phyloP scores from a whole-genome alignment of 2,113 vertebrate species.

The Petroica traversi region DNA sequence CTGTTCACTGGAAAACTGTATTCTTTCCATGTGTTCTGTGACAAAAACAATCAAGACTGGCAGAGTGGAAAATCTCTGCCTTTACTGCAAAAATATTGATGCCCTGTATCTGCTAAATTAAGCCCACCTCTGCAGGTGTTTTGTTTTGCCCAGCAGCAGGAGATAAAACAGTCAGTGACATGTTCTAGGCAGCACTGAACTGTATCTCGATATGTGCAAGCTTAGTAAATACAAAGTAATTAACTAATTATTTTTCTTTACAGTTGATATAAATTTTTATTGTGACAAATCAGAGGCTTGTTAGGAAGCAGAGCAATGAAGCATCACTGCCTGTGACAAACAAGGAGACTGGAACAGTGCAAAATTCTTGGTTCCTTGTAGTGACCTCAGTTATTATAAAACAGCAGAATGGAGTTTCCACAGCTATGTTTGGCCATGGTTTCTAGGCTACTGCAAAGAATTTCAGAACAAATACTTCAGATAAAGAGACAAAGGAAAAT shows the following conservation, averaged over 20 bases:
- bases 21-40: not conserved
- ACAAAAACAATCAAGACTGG: conserved; percentile 17
- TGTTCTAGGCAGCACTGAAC: not conserved
- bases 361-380: not conserved
- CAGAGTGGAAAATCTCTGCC: not conserved
- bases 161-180: not conserved
- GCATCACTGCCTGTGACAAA: not conserved
- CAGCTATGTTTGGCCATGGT: not conserved
- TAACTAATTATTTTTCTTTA: not conserved
- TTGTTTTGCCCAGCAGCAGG: not conserved
- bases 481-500: conserved; percentile 5
- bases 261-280: not conserved
- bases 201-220: not conserved
- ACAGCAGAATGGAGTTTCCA: not conserved
- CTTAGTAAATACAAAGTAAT: not conserved
- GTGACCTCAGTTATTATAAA: not conserved
- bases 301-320: not conserved
- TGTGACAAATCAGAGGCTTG: not conserved
- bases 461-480: not conserved
- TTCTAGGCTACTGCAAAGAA: not conserved
- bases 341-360: not conserved
- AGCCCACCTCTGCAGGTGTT: not conserved
- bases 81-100: not conserved
- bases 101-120: not conserved
- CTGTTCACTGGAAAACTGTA: not conserved